Percentiles rank a stretch among this genome's conserved stretches.
Conservation (phyloP, 2,797 vertebrate genomes). For the Poecilia wingei region DNA sequence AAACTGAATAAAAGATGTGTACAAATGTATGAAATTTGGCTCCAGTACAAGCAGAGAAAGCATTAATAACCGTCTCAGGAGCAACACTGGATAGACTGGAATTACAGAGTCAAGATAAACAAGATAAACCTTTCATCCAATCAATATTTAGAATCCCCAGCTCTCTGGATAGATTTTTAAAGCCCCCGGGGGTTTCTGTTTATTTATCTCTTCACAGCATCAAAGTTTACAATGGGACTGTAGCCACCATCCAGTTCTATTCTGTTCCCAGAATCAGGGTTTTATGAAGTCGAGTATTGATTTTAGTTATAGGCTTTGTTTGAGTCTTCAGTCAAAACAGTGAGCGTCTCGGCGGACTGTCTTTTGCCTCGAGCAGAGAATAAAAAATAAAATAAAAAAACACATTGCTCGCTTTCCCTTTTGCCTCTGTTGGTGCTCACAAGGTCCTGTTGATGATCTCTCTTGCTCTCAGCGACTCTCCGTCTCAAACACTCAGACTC, state of each 20-base stretch:
- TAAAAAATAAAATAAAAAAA: slow-evolving; percentile 43
- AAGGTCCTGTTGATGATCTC: slow-evolving; percentile 44
- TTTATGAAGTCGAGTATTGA: slow-evolving; percentile 60
- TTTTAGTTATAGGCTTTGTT: slow-evolving; percentile 65
- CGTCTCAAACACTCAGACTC: slow-evolving; percentile 50
- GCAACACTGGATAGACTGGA: slow-evolving; percentile 7
- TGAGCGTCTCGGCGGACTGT: slow-evolving; percentile 53
- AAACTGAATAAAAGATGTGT: not conserved
- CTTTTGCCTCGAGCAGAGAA: slow-evolving; percentile 64
- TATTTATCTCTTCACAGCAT: slow-evolving; percentile 30
- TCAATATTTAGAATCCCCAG: slow-evolving; percentile 47
- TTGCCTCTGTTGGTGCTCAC: slow-evolving; percentile 21
- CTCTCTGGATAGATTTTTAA: slow-evolving; percentile 26
- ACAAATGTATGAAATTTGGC: not conserved
- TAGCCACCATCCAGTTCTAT: slow-evolving; percentile 24
- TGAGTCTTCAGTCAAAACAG: slow-evolving; percentile 57
- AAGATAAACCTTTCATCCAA: slow-evolving; percentile 35
- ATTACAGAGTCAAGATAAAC: slow-evolving; percentile 26
- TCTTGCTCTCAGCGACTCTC: slow-evolving; percentile 28
- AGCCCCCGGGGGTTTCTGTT: slow-evolving; percentile 13
- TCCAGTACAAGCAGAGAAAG: not conserved
- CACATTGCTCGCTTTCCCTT: slow-evolving; percentile 41
- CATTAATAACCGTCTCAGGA: slow-evolving; percentile 1
- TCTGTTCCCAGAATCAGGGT: slow-evolving; percentile 40
- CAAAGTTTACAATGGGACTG: slow-evolving; percentile 44